Base-by-base conservation (phyloP, 2,888 invertebrate genomes). In the Hydriomena furcata region DNA sequence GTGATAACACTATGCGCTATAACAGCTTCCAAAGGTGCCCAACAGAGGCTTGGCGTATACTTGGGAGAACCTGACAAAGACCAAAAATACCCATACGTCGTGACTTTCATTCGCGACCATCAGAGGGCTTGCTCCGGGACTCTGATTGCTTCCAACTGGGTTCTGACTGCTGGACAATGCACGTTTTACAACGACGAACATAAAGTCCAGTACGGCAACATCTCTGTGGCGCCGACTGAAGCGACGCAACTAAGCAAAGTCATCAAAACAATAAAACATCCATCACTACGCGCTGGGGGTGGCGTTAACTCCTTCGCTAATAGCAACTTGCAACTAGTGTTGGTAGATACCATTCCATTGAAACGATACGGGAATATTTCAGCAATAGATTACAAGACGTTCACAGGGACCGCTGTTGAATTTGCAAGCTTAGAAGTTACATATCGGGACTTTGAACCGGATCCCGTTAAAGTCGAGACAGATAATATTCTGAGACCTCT, bases 141-240 rank as follows among this genome's bases (percentile, higher is more conserved):
- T 1, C 44, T 59, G 1, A 40, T 56, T 1, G 1, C 56, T 1
- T 10, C 48, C 6, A 49, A 30, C 7, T 59, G 59, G 59, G 53
- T 59, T 3, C 23, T 59, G 11, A 44, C 59, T 1, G 46, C 56
- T 1, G 53, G 40, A 0, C 10, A 38, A 17, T 28, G 27, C 28
- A 20, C 27, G 20, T 20, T 38, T 5, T 10, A 24, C 20, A 8
- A 2, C 13, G 11, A 8, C 17, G 20, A 38, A n/a, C 27, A 38
- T 5, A 6, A 1, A 7, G 20, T 38, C 4, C 38, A 38, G 13
- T 38, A 38, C 28, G 38, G 38, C 7, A 38, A 38, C 7, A 13
- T 38, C 10, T 20, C 38, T 1, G 10, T 10, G 10, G 7, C 13
- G 10, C 38, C 38, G 4, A 17, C 27, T 1, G 20, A 27, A 27